A percentile compares a stretch with the other conserved stretches of the same genome.
These are phyloP conservation scores for Chaetodon auriga DNA, from an alignment of 2,113 vertebrate species.

Conservation along the genomic window DNA sequence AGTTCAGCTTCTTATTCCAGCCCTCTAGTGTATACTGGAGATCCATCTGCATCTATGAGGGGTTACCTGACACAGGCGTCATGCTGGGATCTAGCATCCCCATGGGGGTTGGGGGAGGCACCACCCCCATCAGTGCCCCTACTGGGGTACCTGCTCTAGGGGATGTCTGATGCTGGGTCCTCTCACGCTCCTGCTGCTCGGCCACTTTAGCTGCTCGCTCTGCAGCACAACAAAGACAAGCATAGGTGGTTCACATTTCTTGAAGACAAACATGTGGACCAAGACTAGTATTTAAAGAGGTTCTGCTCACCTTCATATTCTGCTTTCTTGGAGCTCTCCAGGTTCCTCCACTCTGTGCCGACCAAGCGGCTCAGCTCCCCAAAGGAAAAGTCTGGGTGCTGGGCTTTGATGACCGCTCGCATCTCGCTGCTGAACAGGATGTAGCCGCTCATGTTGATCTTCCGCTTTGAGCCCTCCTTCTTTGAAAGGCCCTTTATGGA, in stretches of 20 bases:
- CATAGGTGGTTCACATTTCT: neutral
- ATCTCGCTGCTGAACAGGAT: constrained; percentile 99
- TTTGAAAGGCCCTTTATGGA: constrained; percentile 94
- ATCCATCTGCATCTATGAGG: constrained; percentile 81
- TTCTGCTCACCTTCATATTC: constrained; percentile 96
- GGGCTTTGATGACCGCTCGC: constrained; percentile 98
- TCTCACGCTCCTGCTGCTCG: constrained; percentile 99
- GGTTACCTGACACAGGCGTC: constrained; percentile 98
- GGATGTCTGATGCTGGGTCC: constrained; percentile 93
- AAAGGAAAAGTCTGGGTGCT: constrained; percentile 98
- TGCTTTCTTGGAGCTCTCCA: constrained; percentile 95
- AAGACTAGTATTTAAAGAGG: neutral
- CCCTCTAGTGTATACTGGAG: constrained; percentile 64
- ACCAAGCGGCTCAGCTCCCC: constrained; percentile 98
- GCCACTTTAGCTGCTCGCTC: constrained; percentile 99
- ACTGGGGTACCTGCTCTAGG: constrained; percentile 98
- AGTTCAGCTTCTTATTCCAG: constrained; percentile 83
- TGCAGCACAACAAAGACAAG: constrained; percentile 77
- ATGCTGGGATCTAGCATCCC: constrained; percentile 99
- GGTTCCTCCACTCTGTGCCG: constrained; percentile 98
- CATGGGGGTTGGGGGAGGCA: constrained; percentile 97
- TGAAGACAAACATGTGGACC: neutral
- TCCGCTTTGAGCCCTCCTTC: constrained; percentile 97
- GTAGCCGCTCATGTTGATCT: constrained; percentile 99
- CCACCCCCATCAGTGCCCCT: constrained; percentile 97